Evolutionary conservation across 2,113 vertebrate genomes (phyloP).

Genomic region (Plestiodon gilberti): DNA sequence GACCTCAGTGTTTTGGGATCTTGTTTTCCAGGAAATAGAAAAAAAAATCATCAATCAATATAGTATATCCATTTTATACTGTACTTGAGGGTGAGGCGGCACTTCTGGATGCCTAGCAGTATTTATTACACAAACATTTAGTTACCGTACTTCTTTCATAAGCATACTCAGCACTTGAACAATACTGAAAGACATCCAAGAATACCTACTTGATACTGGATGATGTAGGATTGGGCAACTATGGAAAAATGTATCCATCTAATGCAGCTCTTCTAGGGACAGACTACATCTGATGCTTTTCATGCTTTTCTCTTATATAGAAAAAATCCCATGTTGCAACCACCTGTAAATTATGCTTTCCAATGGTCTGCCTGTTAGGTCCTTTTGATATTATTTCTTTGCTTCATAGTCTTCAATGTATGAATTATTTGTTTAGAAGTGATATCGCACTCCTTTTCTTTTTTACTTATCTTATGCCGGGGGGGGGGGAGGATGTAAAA

Average conservation of each 20-base stretch:
- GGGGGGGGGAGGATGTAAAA: not conserved
- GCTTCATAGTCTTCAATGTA: not conserved
- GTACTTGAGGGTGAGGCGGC: too few relatives aligned
- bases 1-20: too few relatives aligned
- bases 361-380: not conserved
- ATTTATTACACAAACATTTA: too few relatives aligned
- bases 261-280: not conserved
- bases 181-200: not conserved
- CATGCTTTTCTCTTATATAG: not conserved
- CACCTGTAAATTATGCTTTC: not conserved
- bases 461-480: not conserved
- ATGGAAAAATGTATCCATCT: not conserved
- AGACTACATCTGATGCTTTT: not conserved
- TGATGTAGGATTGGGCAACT: not conserved
- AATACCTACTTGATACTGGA: not conserved
- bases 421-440: not conserved
- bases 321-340: not conserved
- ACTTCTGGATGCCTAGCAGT: too few relatives aligned
- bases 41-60: too few relatives aligned
- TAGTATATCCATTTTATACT: too few relatives aligned
- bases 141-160: too few relatives aligned
- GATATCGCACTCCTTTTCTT: not conserved
- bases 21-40: too few relatives aligned
- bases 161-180: not conserved
- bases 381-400: not conserved